Evolutionary conservation across 1,140 invertebrate genomes (phyloP), one percentile per base, ranked within the genome.

Genomic region (Dreissena polymorpha): DNA sequence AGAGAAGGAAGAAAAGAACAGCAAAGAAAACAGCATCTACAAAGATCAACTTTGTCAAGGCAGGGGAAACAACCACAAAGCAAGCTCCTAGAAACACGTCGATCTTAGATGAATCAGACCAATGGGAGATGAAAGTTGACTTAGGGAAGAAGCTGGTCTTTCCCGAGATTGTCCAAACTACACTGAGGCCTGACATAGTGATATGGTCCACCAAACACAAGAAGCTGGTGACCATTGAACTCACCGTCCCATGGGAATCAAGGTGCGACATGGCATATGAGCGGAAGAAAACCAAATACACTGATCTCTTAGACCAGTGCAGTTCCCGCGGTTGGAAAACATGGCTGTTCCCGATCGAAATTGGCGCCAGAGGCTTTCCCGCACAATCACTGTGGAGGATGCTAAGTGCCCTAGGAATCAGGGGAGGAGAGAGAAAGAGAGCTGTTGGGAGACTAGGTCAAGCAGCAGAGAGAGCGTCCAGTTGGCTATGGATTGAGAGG

Each of bases 241-340:
- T 69, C 10, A 79, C 76, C 51, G 76, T 79, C 23, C 76, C 76
- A 10, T 70, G 49, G 64, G 51, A 79, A 29, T 55, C 50, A 69
- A 53, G 76, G 27, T 68, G 76, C 69, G 74, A 79, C 25, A 67
- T 57, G 76, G 64, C 67, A 27, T 69, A 79, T 25, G 64, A 79
- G 51, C 53, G 76, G 67, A 79, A 79, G 65, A 79, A 69, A 39
- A 49, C 64, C 16, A 79, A 79, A 51, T 57, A 69, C 69, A 69
- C 76, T 13, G 67, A 79, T 50, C 76, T 79, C 21, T 27, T 79
- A 21, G 21, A 68, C 29, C 27, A 49, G 12, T 76, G 74, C 27
- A 76, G 60, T 49, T 13, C 21, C 16, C 14, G 63, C 29, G 74
- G 74, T n/a, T 76, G 27, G 64, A 16, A 25, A 18, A 79, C 64